These are phyloP conservation scores for Drosophila fungiperda DNA, from an alignment of 2,888 invertebrate species.

Conservation along the genomic window DNA sequence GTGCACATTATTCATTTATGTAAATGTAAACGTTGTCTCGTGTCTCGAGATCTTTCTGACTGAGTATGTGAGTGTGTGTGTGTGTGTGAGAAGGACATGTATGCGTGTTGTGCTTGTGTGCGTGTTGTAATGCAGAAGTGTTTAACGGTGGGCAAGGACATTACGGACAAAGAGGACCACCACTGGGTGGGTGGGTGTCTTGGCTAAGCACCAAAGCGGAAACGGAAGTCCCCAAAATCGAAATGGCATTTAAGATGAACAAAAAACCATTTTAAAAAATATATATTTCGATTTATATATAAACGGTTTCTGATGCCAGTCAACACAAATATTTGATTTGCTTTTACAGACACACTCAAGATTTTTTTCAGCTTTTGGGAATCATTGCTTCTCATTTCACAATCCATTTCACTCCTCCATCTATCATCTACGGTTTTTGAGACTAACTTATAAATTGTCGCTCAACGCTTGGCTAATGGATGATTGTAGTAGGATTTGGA, in stretches of 20 bases:
- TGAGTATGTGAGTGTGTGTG: slow-evolving; percentile 3
- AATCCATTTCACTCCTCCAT: background rate
- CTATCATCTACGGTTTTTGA: slow-evolving; percentile 37
- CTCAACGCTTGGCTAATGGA: slow-evolving; percentile 43
- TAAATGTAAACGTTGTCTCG: slow-evolving; percentile 29
- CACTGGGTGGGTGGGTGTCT: slow-evolving; percentile 8
- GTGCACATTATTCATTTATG: slow-evolving; percentile 33
- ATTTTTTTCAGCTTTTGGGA: slow-evolving; percentile 16
- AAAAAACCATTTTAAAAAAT: slow-evolving; percentile 49
- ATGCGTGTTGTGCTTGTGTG: slow-evolving; percentile 16
- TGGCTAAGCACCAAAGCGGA: slow-evolving; percentile 55
- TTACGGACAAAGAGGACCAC: slow-evolving; percentile 67
- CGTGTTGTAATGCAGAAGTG: slow-evolving; percentile 48
- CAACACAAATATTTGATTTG: slow-evolving; percentile 26
- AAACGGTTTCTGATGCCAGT: slow-evolving; percentile 29
- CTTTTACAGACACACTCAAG: slow-evolving; percentile 4
- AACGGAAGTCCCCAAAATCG: slow-evolving; percentile 81
- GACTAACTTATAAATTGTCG: slow-evolving; percentile 60
- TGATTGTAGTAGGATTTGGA: background rate
- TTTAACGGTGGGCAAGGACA: slow-evolving; percentile 67
- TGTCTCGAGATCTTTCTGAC: background rate
- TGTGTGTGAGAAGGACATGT: slow-evolving; percentile 8
- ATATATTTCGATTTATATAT: background rate
- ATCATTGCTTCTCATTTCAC: slow-evolving; percentile 6
- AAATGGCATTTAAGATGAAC: slow-evolving; percentile 72